A percentile compares a stretch with the other conserved stretches of the same genome.
These are phyloP conservation scores for Heteromyza rotundicornis DNA, from an alignment of 2,888 invertebrate genomes.

Conservation along the genomic window DNA sequence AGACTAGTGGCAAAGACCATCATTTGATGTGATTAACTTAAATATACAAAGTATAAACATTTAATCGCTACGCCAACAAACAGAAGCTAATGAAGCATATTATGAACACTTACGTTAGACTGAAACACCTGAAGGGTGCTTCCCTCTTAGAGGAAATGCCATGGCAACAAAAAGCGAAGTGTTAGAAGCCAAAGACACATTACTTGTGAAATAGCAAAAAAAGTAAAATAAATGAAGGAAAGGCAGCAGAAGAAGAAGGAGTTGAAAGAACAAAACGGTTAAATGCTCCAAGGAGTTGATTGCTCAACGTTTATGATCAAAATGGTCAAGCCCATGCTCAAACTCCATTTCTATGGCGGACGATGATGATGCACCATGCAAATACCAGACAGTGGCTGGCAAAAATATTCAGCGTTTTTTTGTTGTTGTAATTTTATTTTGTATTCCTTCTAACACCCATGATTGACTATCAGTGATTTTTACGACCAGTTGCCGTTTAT, in stretches of 20 bases:
- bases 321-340: neutral
- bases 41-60: constrained; percentile 53
- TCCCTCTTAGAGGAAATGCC: neutral
- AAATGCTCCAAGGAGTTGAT: constrained; percentile 8
- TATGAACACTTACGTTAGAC: constrained; percentile 18
- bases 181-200: too few species aligned
- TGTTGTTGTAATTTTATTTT: neutral
- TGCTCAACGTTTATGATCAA: neutral
- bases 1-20: constrained; percentile 33
- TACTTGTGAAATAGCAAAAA: too few species aligned
- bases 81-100: constrained; percentile 36
- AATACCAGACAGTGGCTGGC: neutral
- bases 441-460: neutral
- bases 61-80: constrained; percentile 36
- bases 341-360: neutral
- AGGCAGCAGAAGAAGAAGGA: constrained; percentile 6
- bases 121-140: neutral
- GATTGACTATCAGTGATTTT: constrained; percentile 16
- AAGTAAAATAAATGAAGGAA: too few species aligned
- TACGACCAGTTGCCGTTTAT: neutral
- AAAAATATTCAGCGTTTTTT: neutral
- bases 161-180: neutral
- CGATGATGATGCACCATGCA: neutral
- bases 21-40: constrained; percentile 51
- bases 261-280: neutral